A percentile compares a stretch with the other conserved stretches of the same genome.
These are phyloP conservation scores for Caenorhabditis briggsae DNA, from an alignment of 1,140 invertebrate species.

Conservation along the genomic window DNA sequence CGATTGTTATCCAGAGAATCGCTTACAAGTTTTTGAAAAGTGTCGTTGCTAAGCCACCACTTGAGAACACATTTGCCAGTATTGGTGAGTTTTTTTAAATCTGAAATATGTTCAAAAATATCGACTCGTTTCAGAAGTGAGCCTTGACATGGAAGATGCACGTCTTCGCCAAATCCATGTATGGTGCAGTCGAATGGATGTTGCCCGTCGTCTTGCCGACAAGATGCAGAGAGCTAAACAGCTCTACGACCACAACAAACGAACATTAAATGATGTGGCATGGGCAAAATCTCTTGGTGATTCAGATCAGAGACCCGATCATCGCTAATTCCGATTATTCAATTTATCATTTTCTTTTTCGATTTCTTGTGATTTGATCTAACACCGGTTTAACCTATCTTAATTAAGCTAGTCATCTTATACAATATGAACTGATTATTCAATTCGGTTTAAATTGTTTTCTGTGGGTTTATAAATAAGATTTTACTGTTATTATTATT, in stretches of 20 bases:
- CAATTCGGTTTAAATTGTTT: background rate
- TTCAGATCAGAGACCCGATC: constrained; percentile 22
- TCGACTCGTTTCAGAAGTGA: constrained; percentile 1
- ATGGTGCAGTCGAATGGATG: constrained; percentile 60
- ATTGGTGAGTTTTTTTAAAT: constrained; percentile 31
- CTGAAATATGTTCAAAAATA: background rate
- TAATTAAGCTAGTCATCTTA: constrained; percentile 18
- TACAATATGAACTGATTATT: background rate
- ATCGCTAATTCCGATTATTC: background rate
- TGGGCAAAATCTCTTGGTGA: background rate
- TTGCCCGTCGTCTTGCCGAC: constrained; percentile 60
- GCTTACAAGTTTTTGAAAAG: constrained; percentile 55
- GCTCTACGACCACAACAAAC: constrained; percentile 60
- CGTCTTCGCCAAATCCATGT: constrained; percentile 54
- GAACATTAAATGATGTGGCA: constrained; percentile 34
- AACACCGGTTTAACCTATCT: background rate
- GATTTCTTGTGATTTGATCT: background rate
- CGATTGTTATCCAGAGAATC: constrained; percentile 56
- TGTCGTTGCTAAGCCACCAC: constrained; percentile 54
- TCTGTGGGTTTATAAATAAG: background rate
- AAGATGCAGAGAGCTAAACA: constrained; percentile 61
- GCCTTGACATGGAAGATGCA: constrained; percentile 50
- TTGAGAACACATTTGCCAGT: constrained; percentile 52
- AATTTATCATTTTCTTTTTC: constrained; percentile 41
- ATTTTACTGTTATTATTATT: background rate